Evolutionary conservation across 1,140 invertebrate species (phyloP), one percentile per base, ranked within the genome.

Genomic region (Babylonia areolata): DNA sequence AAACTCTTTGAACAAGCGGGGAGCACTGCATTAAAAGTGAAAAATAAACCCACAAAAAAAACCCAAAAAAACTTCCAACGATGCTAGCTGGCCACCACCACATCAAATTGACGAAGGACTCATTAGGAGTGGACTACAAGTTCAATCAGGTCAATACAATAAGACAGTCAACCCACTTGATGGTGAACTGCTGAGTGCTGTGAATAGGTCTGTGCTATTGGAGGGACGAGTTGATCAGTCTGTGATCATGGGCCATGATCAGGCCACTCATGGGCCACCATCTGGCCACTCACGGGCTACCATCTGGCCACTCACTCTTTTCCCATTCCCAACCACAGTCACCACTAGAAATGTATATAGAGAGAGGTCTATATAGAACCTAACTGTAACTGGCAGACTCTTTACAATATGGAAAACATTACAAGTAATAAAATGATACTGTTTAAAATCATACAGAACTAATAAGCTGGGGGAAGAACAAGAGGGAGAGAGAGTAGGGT

Each of bases 1-100:
- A 80, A 64, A 64, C 58, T 80, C 6, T 35, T 35, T 54, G 46
- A 80, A 80, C 15, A 80, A 80, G 78, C 78, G 46, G 58, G 78
- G 78, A 80, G 78, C 78, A 80, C 78, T 80, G 78, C 78, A 80
- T 51, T 40, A 54, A 58, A 40, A 40, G 77, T 79, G 77, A 37
- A 42, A 79, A 42, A 40, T n/a, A n/a, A n/a, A n/a, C n/a, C n/a
- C n/a, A n/a, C 9, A 42, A 42, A 17, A 77, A 40, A 77, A 37
- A 5, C 37, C 6, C 6, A 33, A 75, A 33, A 35, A 75, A 75
- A 28, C 58, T 37, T 77, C 37, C 37, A 77, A 77, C 35, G 35
- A 77, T 77, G 11, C 75, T 40, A 77, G 39, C 75, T 77, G 40
- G 35, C 78, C 78, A 35, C 78, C 78, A 80, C 78, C 78, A 80